Conservation (phyloP, 2,888 invertebrate genomes). For the Nasonovia ribisnigri region DNA sequence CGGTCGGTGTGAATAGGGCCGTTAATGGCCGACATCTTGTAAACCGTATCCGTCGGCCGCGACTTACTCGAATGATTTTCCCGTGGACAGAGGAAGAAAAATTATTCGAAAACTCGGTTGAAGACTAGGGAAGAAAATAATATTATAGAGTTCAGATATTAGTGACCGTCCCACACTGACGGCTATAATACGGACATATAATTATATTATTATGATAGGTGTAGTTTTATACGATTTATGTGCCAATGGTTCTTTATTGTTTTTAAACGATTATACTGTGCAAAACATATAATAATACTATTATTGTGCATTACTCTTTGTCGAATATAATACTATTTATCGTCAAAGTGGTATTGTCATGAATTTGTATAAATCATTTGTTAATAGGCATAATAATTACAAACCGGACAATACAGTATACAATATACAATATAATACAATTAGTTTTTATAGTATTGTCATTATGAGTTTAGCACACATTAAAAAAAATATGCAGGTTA, state of each 20-base stretch:
- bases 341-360: neutral
- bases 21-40: constrained; percentile 22
- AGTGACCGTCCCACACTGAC: neutral
- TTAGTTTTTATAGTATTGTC: neutral
- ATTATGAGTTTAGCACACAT: neutral
- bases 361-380: neutral
- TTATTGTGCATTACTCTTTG: neutral
- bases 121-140: neutral
- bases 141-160: neutral
- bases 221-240: neutral
- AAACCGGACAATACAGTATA: neutral
- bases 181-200: neutral
- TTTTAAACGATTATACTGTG: neutral
- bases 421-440: neutral
- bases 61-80: neutral
- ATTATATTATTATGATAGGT: neutral
- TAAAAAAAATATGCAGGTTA: neutral
- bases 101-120: neutral
- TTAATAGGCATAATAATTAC: neutral
- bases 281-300: neutral
- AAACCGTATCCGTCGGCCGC: neutral
- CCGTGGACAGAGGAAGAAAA: neutral
- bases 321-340: neutral
- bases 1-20: neutral
- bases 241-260: neutral